These are phyloP conservation scores for Zelostemma sp. DNA, from an alignment of 1,140 invertebrate species.

Conservation along the genomic window DNA sequence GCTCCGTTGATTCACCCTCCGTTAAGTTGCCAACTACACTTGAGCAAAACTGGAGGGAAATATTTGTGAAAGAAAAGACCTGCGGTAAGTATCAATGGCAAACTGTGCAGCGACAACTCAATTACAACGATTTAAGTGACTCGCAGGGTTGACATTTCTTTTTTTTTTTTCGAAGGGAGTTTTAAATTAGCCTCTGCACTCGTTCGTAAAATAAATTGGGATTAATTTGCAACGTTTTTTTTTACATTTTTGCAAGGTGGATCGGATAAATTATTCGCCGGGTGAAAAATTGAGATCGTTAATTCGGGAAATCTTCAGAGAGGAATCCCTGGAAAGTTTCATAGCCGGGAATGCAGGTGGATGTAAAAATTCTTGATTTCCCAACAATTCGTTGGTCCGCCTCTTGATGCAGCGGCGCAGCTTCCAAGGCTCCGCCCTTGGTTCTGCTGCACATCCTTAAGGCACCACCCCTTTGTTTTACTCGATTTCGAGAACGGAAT, in stretches of 20 bases:
- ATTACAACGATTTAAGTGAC: background rate
- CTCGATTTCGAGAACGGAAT: background rate
- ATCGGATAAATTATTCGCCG: no score
- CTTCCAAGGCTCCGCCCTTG: constrained; percentile 63
- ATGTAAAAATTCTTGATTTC: no score
- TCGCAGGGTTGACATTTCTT: no score
- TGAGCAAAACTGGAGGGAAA: constrained; percentile 21
- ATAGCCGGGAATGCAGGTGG: no score
- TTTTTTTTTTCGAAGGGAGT: no score
- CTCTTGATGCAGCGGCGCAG: constrained; percentile 54
- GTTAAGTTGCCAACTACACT: constrained; percentile 25
- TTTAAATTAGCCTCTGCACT: no score
- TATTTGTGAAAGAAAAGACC: constrained; percentile 16
- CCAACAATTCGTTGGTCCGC: constrained; percentile 24
- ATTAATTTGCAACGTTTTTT: no score
- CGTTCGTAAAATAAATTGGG: no score
- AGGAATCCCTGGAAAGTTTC: no score
- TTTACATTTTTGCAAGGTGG: no score
- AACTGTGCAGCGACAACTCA: background rate
- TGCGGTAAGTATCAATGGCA: constrained; percentile 5
- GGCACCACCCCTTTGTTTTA: constrained; percentile 46
- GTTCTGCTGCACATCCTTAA: constrained; percentile 58
- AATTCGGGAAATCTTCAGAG: no score
- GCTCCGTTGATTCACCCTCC: constrained; percentile 37
- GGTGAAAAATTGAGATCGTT: no score